Evolutionary conservation across 2,888 invertebrate genomes (phyloP).

Genomic region (Stenchaetothrips biformis): DNA sequence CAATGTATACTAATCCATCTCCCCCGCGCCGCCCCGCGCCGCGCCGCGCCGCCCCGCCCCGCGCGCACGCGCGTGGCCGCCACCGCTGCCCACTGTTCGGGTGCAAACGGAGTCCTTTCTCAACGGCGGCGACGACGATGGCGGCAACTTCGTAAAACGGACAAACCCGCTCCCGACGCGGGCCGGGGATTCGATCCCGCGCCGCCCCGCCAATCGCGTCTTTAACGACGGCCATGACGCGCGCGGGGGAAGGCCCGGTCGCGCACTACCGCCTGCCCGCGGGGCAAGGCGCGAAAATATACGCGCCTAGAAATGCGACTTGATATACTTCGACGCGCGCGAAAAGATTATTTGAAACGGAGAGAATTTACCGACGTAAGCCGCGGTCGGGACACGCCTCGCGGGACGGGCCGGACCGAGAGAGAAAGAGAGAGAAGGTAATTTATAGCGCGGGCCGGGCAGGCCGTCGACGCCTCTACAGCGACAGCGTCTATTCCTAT

Average conservation of each 20-base stretch:
- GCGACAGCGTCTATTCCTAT: not conserved
- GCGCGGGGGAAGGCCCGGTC: no score
- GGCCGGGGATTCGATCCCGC: not conserved
- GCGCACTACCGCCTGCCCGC: not conserved
- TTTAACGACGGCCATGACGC: not conserved
- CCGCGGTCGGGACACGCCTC: not conserved
- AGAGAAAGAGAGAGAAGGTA: not conserved
- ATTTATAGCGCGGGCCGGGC: not conserved
- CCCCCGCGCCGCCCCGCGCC: not conserved
- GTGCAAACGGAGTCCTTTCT: not conserved
- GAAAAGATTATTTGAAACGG: not conserved
- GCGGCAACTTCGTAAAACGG: not conserved
- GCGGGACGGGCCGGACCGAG: not conserved
- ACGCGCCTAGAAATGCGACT: not conserved
- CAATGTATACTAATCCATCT: conserved; percentile 17
- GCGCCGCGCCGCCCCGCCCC: not conserved
- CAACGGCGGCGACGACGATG: not conserved
- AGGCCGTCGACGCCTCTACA: no score
- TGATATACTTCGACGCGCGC: not conserved
- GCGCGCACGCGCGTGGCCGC: not conserved
- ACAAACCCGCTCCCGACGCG: not conserved
- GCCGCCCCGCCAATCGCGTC: not conserved
- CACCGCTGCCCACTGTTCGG: not conserved
- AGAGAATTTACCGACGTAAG: not conserved
- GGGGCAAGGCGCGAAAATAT: conserved; percentile 1